Evolutionary conservation across 2,797 vertebrate genomes (phyloP).

Genomic region (Tapirus indicus): DNA sequence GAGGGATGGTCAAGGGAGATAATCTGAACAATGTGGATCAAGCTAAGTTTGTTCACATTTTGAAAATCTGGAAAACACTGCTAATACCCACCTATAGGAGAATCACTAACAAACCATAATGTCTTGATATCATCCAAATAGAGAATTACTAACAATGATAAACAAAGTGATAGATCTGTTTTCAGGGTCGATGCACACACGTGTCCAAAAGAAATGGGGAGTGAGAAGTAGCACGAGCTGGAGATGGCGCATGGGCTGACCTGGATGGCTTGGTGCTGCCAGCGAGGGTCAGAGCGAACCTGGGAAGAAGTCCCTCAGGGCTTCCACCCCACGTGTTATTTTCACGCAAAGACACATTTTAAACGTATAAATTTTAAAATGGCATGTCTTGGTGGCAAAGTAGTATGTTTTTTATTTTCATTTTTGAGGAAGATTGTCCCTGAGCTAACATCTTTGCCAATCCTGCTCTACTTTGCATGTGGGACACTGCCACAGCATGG

Average conservation of each 20-base stretch:
- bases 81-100: too few relatives aligned
- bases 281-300: accelerated
- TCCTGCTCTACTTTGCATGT: too few relatives aligned
- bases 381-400: not conserved
- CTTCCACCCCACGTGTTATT: accelerated
- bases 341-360: not conserved
- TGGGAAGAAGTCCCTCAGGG: accelerated
- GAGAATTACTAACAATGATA: not conserved
- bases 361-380: not conserved
- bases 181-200: accelerated
- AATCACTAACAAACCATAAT: accelerated
- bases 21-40: accelerated
- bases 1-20: too few relatives aligned
- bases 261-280: too few relatives aligned
- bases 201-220: too few relatives aligned
- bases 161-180: accelerated
- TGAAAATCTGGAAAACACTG: accelerated
- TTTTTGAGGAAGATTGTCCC: too few relatives aligned
- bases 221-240: accelerated
- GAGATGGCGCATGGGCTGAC: not conserved
- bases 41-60: too few relatives aligned
- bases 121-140: not conserved
- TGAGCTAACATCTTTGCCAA: too few relatives aligned
- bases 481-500: too few relatives aligned
- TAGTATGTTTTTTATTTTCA: too few relatives aligned